Conservation (phyloP, 2,797 vertebrate species). For the Thunnus albacares region DNA sequence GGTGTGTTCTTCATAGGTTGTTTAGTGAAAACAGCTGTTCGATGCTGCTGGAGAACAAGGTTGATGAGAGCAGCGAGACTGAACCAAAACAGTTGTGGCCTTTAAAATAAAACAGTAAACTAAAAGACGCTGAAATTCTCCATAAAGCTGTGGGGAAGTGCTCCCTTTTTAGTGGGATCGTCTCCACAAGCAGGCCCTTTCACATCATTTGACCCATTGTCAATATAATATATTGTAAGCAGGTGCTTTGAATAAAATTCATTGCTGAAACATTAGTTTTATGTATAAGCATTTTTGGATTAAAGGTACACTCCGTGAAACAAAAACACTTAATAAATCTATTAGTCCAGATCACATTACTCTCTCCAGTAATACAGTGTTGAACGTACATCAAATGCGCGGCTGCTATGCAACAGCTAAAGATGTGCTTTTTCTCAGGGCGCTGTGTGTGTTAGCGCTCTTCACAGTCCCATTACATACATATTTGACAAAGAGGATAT, state of each 20-base stretch:
- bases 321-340: conserved; percentile 24
- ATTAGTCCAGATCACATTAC: conserved; percentile 35
- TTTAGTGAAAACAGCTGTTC: too few relatives aligned
- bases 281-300: conserved; percentile 1
- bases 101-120: too few relatives aligned
- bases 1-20: neutral
- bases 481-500: conserved; percentile 71
- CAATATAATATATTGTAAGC: neutral
- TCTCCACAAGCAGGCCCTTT: neutral
- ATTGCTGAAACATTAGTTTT: neutral
- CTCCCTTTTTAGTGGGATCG: neutral
- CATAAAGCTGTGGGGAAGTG: too few relatives aligned
- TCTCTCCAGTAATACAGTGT: conserved; percentile 12
- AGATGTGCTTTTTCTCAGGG: conserved; percentile 30
- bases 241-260: neutral
- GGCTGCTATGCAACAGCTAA: conserved; percentile 46
- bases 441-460: conserved; percentile 30
- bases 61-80: too few relatives aligned
- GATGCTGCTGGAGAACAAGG: neutral
- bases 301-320: conserved; percentile 27
- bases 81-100: neutral
- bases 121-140: too few relatives aligned
- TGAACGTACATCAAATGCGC: conserved; percentile 37
- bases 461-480: conserved; percentile 56
- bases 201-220: neutral